Evolutionary conservation across 2,888 invertebrate genomes (phyloP), one percentile per base, ranked within the genome.

Genomic region (Nemurella pictetii): DNA sequence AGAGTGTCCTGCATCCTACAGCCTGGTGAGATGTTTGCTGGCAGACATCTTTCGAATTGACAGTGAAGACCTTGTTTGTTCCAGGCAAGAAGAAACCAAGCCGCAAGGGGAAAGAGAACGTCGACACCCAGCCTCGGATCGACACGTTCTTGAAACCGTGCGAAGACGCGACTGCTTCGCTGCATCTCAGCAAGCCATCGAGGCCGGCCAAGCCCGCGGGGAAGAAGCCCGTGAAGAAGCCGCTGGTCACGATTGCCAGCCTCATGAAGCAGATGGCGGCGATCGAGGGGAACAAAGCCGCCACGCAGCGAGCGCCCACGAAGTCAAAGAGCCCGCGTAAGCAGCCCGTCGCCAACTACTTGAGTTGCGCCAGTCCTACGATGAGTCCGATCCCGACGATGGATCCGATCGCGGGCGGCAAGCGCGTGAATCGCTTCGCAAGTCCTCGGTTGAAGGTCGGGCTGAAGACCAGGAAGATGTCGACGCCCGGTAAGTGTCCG

Each of bases 381-480:
- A 20, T 55, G 55, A 55, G 55, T 20, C 55, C 55, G 55, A 55
- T 55, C 12, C 20, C 32, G 20, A 3, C 15, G 55, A 20, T 55
- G 55, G 20, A 20, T 20, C 55, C 55, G 55, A 55, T 55, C 12
- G 9, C 32, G n/a, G n/a, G n/a, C n/a, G n/a, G n/a, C 12, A 26
- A n/a, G 28, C 15, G 30, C 30, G 28, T 0, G 55, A 82, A 82
- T 28, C 26, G 82, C 3, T 15, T 12, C 4, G 82, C 55, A 25
- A 82, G 82, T 72, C 82, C 82, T 3, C 28, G 82, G 7, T n/a
- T 82, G 2, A 82, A 82, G 20, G 82, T 82, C 55, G 82, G 82
- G 0, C 28, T 82, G 26, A 82, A 82, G 27, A 20, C 27, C 0
- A 72, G 82, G 72, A 82, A 82, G 27, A 82, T 72, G 29, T 82